Base-by-base conservation (phyloP, 2,888 invertebrate species). In the Epinotia ramella region DNA sequence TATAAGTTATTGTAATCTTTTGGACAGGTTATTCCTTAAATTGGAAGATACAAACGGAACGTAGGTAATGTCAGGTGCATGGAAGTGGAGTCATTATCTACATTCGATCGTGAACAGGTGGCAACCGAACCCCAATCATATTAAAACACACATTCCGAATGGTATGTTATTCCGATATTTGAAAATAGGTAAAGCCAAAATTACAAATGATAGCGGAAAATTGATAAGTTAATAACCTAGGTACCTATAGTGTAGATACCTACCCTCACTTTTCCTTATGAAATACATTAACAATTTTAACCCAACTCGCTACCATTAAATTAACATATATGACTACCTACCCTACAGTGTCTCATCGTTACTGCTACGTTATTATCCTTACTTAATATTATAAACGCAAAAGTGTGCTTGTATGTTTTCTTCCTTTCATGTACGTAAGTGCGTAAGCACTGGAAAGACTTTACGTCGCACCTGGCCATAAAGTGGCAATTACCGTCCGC, bases 41-140 rank as follows among this genome's bases (percentile, higher is more conserved):
- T 44, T 56, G 59, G 66, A 66, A 66, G 66, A 60, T 60, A 56
- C 40, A 44, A 72, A 53, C 6, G 63, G 71, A 64, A 57, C 44
- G 40, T 63, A 11, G 33, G 28, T 7, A 7, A 7, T 16, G 44
- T 72, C 64, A 70, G 70, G 70, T 70, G 62, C 62, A 44, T 28
- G 56, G 56, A 40, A 57, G 56, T 13, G 24, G 65, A 66, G 46
- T 40, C 63, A 24, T 64, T 72, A 72, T 64, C 57, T 18, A 62
- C 24, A n/a, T 64, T 20, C 65, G 18, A 59, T 28, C 59, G 49
- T 4, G 13, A n/a, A 18, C 73, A 68, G 73, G 73, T 73, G 73
- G 73, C 24, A 3, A 24, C 40, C 67, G 67, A n/a, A 60, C 67
- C 53, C 67, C 40, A 18, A 18, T 20, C 40, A 53, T 64, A 53